A percentile compares a stretch with the other conserved stretches of the same genome.
phyloP scores from a whole-genome alignment of 2,888 invertebrate genomes.

The Agriopis marginaria region DNA sequence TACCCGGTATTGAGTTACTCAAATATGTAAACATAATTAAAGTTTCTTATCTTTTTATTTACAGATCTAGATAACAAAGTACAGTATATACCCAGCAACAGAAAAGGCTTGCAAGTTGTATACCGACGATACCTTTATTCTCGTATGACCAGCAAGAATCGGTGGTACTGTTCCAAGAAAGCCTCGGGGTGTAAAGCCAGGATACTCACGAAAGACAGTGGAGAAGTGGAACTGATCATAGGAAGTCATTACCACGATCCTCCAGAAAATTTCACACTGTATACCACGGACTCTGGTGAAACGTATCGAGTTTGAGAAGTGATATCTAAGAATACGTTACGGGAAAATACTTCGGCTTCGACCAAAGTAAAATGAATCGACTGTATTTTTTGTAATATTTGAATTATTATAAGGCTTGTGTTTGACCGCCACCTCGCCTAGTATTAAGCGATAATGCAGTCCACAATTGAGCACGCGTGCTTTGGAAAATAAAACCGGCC shows the following conservation, averaged over 20 bases:
- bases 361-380: too few relatives aligned
- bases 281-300: background rate
- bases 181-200: conserved; percentile 54
- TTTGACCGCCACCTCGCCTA: too few relatives aligned
- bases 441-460: too few relatives aligned
- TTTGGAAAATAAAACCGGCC: too few relatives aligned
- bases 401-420: too few relatives aligned
- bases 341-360: too few relatives aligned
- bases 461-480: too few relatives aligned
- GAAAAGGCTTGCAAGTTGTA: conserved; percentile 31
- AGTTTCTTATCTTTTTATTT: background rate
- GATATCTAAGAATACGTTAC: too few relatives aligned
- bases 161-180: conserved; percentile 67
- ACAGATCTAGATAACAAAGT: conserved; percentile 3
- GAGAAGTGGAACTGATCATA: conserved; percentile 13
- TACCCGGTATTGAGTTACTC: too few relatives aligned
- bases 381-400: too few relatives aligned
- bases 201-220: conserved; percentile 38
- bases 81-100: conserved; percentile 29
- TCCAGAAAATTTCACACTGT: background rate
- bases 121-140: conserved; percentile 50
- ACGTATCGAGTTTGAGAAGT: background rate
- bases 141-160: conserved; percentile 51
- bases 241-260: conserved; percentile 33
- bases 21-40: background rate